Evolutionary conservation across 2,888 invertebrate genomes (phyloP), one percentile per base, ranked within the genome.

Genomic region (Meteorus cinctellus): DNA sequence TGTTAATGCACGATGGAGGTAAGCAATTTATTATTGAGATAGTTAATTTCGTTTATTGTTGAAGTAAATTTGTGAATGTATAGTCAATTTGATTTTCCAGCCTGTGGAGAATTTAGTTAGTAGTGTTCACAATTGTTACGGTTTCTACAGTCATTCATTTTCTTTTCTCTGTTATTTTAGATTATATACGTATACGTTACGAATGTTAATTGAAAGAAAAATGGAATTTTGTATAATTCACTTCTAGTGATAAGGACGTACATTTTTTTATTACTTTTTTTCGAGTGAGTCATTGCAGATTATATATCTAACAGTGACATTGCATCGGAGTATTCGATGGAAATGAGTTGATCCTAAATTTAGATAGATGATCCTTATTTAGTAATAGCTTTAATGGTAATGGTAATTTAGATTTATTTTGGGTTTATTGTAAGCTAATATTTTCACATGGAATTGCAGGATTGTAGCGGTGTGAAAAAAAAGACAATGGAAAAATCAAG

Each of bases 401-500:
- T 1, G 16, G n/a, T 29, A 16, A 31, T 60, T 14, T 29, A 2
- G 4, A 27, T 14, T 60, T 29, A 8, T 10, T 24, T 24, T 27
- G 2, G 1, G 3, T 2, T n/a, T 19, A n/a, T 24, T 27, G 10
- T 24, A 10, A 8, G 24, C 8, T 60, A 6, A 27, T 24, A 12
- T 24, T 60, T 24, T 29, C 12, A 41, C 12, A 41, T 41, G 41
- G 8, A 29, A 19, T 68, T 31, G 4, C 48, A 68, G 68, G 68
- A 68, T 12, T 27, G 27, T 68, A 51, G 27, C 48, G 48, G 68
- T 45, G n/a, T 16, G n/a, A 51, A 59, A 59, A 59, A 24, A 34
- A 70, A 70, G 27, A 59, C 16, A 70, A 70, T 70, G 69, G 69
- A 70, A 19, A 55, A 59, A 59, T 34, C 59, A 2, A 70, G 19